Conservation (phyloP, 2,888 invertebrate genomes). For the Pardosa pseudoannulata region DNA sequence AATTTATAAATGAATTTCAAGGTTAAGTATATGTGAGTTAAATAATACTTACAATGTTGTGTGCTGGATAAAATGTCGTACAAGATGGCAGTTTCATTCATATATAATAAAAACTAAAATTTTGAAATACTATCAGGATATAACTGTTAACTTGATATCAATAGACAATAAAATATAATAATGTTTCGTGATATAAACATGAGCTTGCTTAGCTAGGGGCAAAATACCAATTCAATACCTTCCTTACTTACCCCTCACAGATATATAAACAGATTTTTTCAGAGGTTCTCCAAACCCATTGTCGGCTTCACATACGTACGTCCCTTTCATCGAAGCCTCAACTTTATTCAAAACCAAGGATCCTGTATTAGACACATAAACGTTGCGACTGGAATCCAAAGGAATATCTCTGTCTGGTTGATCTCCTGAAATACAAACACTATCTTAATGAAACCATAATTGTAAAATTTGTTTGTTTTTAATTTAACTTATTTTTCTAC, state of each 20-base stretch:
- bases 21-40: no score
- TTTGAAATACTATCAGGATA: no score
- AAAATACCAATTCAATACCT: neutral
- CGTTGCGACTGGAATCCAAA: neutral
- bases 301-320: constrained; percentile 57
- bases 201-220: neutral
- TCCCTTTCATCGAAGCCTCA: constrained; percentile 40
- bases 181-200: neutral
- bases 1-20: no score
- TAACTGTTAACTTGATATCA: no score
- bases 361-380: constrained; percentile 17
- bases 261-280: constrained; percentile 34
- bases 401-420: neutral
- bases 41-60: no score
- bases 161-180: no score
- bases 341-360: constrained; percentile 31
- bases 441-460: no score
- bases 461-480: no score
- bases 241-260: constrained; percentile 53
- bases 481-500: no score
- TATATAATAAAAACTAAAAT: no score
- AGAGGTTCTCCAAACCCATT: constrained; percentile 62
- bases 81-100: no score
- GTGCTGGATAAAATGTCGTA: no score
- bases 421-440: constrained; percentile 20